Evolutionary conservation across 2,888 invertebrate species (phyloP), one percentile per base, ranked within the genome.

Genomic region (Drosophila mimetica): DNA sequence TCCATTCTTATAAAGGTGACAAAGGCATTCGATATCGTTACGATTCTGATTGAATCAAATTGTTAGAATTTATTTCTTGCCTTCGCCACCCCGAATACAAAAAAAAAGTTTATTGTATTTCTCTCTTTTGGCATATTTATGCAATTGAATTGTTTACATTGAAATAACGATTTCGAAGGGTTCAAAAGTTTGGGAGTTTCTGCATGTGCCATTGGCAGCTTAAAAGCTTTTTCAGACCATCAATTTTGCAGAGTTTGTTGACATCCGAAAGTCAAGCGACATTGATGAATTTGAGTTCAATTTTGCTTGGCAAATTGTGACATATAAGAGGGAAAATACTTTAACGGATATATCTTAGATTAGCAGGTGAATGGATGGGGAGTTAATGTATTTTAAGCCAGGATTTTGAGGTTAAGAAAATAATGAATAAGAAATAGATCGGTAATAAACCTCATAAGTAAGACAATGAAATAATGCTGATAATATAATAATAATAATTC

Each of bases 71-170:
- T 79, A 83, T 88, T 83, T 78, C 61, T 30, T 46, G 16, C 16
- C 52, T n/a, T 46, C 32, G 0, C 44, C 14, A 36, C 4, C 16
- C 30, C 9, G 11, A 16, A 16, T 1, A 1, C 2, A 13, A 25
- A 32, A 48, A 50, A 48, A 53, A 53, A 18, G 20, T 41, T 30
- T 22, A 25, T 46, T 54, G 46, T 34, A 28, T 55, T 60, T 59
- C 37, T 59, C 37, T 13, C 41, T 60, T 73, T 85, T 81, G 64
- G 67, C 79, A 85, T 82, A 74, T 83, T 86, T 76, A 71, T 75
- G 72, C 76, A 83, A 88, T 88, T 86, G 88, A 85, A 86, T 82
- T 84, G 86, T 88, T 85, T 83, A 80, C 84, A 80, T 61, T 48
- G 57, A 77, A 72, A 71, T 66, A 66, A 65, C 55, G 63, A 42